phyloP scores from a whole-genome alignment of 1,140 invertebrate species.

The Diorhabda elongata region DNA sequence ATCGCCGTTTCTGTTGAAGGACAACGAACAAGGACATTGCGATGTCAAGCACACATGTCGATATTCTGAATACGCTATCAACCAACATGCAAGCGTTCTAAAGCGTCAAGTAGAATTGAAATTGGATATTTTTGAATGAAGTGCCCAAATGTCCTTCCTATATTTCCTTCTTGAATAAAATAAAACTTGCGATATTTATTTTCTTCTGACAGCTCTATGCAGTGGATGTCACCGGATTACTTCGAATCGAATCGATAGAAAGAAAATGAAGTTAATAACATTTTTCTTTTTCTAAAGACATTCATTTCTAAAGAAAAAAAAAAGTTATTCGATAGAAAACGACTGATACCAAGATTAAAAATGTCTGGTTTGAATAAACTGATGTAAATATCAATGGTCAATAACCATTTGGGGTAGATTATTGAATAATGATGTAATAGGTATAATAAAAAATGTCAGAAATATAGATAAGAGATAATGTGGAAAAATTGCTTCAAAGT shows the following conservation, averaged over 20 bases:
- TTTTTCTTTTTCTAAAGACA: not conserved
- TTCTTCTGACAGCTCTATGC: not conserved
- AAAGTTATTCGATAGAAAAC: not conserved
- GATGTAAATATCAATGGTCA: too few relatives aligned
- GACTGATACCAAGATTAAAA: not conserved
- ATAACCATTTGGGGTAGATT: too few relatives aligned
- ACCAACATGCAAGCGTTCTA: conserved; percentile 8
- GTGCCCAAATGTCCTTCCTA: conserved; percentile 11
- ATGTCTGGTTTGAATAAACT: too few relatives aligned
- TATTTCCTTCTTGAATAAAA: conserved; percentile 3
- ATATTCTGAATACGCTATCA: conserved; percentile 16
- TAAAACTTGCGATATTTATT: conserved; percentile 3
- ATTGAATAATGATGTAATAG: too few relatives aligned
- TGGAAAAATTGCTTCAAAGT: too few relatives aligned
- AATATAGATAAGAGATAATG: too few relatives aligned
- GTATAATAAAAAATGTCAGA: too few relatives aligned
- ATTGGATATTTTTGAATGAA: conserved; percentile 20
- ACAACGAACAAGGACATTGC: conserved; percentile 2
- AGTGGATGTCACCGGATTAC: conserved; percentile 1
- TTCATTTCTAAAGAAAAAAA: not conserved
- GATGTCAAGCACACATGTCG: conserved; percentile 17
- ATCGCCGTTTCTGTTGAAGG: not conserved
- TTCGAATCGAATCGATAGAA: not conserved
- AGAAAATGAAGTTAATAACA: not conserved
- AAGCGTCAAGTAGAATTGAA: conserved; percentile 17